phyloP scores from a whole-genome alignment of 1,140 invertebrate species.

The Rhizoglyphus robini region DNA sequence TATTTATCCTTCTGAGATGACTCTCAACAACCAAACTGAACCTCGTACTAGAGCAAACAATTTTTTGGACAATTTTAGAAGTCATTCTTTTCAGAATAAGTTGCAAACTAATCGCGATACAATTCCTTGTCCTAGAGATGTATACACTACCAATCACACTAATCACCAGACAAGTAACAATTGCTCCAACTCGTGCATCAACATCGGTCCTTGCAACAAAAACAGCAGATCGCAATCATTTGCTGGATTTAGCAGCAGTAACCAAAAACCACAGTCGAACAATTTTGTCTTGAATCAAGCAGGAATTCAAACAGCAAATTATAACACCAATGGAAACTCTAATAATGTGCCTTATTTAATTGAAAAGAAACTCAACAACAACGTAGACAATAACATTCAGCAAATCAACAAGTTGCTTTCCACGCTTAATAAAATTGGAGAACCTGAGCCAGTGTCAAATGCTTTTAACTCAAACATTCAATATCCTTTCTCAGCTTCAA shows the following conservation, averaged over 20 bases:
- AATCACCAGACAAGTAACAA: not conserved
- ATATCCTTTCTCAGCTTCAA: no score
- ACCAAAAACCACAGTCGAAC: no score
- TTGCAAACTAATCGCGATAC: constrained; percentile 11
- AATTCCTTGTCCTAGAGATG: not conserved
- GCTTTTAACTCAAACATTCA: no score
- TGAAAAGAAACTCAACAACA: not conserved
- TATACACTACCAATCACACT: no score
- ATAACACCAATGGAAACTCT: not conserved
- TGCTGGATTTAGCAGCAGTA: not conserved
- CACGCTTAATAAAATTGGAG: not conserved
- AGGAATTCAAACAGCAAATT: no score
- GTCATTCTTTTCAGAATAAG: constrained; percentile 8
- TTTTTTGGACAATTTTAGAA: constrained; percentile 11
- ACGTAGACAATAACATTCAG: not conserved
- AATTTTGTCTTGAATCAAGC: not conserved
- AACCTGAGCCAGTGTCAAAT: not conserved
- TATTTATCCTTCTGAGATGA: not conserved
- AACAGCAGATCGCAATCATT: constrained; percentile 1
- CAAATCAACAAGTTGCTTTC: not conserved
- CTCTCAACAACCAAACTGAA: constrained; percentile 1
- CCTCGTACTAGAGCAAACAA: constrained; percentile 3
- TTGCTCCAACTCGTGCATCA: constrained; percentile 1
- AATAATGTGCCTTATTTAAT: not conserved
- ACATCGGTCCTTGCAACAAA: constrained; percentile 5